phyloP scores from a whole-genome alignment of 2,113 vertebrate species.

The Anolis carolinensis region DNA sequence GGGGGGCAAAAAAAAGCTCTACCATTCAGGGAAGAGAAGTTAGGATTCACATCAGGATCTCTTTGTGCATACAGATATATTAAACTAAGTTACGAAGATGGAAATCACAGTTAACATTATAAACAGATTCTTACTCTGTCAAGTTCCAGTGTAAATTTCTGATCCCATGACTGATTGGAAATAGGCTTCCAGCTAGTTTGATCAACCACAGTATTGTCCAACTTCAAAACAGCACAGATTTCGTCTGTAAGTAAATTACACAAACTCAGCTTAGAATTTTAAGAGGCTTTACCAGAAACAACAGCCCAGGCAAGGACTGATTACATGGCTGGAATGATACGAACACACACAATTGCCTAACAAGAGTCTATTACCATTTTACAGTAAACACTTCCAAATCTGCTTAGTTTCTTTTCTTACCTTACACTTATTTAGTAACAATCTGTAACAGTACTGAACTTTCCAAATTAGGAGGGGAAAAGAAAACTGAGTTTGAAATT shows the following conservation, averaged over 20 bases:
- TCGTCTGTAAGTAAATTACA: slow-evolving; percentile 87
- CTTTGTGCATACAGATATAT: neutral
- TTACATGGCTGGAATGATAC: neutral
- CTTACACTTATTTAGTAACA: neutral
- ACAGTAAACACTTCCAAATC: slow-evolving; percentile 29
- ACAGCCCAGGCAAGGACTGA: slow-evolving; percentile 37
- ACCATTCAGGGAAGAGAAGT: neutral
- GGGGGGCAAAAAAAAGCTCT: neutral
- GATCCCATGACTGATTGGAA: slow-evolving; percentile 99
- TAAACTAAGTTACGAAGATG: neutral
- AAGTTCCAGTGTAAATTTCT: slow-evolving; percentile 99
- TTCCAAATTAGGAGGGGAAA: neutral
- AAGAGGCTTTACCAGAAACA: slow-evolving; percentile 70
- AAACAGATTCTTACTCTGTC: slow-evolving; percentile 87
- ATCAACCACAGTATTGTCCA: slow-evolving; percentile 98
- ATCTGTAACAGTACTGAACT: neutral
- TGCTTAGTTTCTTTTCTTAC: neutral
- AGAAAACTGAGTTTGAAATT: neutral
- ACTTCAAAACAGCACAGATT: slow-evolving; percentile 95
- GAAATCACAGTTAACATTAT: slow-evolving; percentile 17
- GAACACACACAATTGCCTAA: neutral
- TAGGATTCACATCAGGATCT: neutral
- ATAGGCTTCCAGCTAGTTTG: slow-evolving; percentile 96
- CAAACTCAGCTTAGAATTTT: slow-evolving; percentile 69
- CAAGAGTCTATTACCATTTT: neutral